Percentiles rank a stretch among this genome's conserved stretches.
Evolutionary conservation across 2,888 invertebrate genomes (phyloP).

Genomic region (Melipona bicolor): DNA sequence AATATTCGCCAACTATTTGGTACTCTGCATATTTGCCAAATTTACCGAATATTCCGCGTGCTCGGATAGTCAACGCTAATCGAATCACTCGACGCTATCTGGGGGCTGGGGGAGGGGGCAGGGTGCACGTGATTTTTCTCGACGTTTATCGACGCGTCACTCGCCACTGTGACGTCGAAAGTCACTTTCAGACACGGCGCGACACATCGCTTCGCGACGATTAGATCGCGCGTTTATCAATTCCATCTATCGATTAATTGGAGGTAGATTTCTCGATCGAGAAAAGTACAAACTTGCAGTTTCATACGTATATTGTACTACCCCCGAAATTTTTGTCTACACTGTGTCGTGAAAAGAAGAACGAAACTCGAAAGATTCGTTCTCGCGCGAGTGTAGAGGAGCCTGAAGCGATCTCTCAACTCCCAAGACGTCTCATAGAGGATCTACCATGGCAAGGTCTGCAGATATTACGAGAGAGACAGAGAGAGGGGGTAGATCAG

Average conservation of each 20-base stretch:
- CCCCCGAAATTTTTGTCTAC: not conserved
- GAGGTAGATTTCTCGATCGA: too few relatives aligned
- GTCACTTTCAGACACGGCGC: not conserved
- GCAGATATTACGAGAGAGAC: conserved; percentile 45
- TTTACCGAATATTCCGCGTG: conserved; percentile 64
- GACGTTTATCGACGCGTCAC: not conserved
- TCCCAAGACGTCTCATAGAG: conserved; percentile 34
- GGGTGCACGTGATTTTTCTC: not conserved
- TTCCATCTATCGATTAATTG: not conserved
- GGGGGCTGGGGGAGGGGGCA: too few relatives aligned
- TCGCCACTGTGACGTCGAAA: not conserved
- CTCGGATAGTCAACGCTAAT: conserved; percentile 60
- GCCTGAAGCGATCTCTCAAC: conserved; percentile 21
- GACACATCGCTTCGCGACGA: not conserved
- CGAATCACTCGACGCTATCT: conserved; percentile 34
- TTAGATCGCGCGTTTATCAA: not conserved
- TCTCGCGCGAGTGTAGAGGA: not conserved
- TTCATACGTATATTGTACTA: not conserved
- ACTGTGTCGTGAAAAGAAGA: not conserved
- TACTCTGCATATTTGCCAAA: conserved; percentile 69
- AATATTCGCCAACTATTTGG: conserved; percentile 72
- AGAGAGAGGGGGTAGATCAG: not conserved
- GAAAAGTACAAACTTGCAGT: not conserved
- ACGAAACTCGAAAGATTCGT: not conserved
- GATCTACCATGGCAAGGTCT: conserved; percentile 31